Percentiles rank a stretch among this genome's conserved stretches.
Conservation (phyloP, 2,113 vertebrate genomes). For the Tonatia bakeri region DNA sequence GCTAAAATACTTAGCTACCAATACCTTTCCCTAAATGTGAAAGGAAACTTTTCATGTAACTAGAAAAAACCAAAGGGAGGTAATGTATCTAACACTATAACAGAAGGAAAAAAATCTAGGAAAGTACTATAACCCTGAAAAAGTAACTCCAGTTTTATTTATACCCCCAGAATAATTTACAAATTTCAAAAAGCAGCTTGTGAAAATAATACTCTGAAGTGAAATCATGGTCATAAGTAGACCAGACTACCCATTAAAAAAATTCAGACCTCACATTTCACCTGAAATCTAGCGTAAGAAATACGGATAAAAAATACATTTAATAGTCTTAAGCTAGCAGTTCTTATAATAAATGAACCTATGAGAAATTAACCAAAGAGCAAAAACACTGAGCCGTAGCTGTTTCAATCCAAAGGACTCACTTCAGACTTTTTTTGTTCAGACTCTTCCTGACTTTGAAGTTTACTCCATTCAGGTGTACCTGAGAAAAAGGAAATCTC, state of each 20-base stretch:
- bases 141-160: neutral
- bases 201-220: slow-evolving; percentile 8
- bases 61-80: neutral
- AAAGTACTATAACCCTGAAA: neutral
- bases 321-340: neutral
- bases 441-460: slow-evolving; percentile 66
- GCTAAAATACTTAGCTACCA: neutral
- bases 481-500: slow-evolving; percentile 77
- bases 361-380: neutral
- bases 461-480: slow-evolving; percentile 81
- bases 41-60: neutral
- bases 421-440: slow-evolving; percentile 73
- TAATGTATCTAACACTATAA: neutral
- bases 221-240: neutral
- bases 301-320: neutral
- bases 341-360: neutral
- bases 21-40: neutral
- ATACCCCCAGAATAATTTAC: neutral
- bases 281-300: neutral
- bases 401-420: slow-evolving; percentile 56
- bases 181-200: slow-evolving; percentile 32
- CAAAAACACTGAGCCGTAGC: neutral
- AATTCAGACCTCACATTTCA: neutral
- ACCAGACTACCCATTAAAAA: neutral
- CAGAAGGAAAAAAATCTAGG: neutral